phyloP scores from a whole-genome alignment of 2,797 vertebrate genomes.

The Alca torda region DNA sequence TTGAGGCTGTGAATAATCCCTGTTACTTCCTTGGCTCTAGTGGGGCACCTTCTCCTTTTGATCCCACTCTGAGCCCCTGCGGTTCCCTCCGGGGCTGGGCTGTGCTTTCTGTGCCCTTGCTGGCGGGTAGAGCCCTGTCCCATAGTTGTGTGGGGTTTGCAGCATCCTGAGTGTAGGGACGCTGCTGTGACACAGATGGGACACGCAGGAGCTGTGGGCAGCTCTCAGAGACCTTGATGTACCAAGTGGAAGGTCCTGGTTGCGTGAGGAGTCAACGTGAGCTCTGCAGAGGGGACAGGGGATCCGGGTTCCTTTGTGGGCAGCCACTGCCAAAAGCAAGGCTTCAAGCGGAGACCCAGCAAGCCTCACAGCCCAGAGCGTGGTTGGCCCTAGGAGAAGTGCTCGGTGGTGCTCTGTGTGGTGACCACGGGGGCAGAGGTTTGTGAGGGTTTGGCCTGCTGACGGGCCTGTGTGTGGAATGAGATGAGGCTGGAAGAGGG shows the following conservation, averaged over 20 bases:
- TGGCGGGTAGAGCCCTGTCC: not conserved
- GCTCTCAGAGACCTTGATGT: not conserved
- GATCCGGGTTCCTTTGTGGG: not conserved
- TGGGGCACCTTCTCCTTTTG: not conserved
- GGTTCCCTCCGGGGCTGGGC: not conserved
- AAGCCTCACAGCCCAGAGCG: not conserved
- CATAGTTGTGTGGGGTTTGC: accelerated
- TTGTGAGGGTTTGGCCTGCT: not conserved
- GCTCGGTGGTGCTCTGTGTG: not conserved
- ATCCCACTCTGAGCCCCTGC: not conserved
- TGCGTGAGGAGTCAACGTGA: not conserved
- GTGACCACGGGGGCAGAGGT: not conserved
- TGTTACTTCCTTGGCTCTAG: slow-evolving; percentile 27
- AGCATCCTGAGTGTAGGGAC: too few species aligned
- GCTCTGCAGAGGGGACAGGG: not conserved
- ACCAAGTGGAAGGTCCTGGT: not conserved
- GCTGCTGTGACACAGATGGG: not conserved
- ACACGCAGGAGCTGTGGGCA: not conserved
- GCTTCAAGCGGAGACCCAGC: not conserved
- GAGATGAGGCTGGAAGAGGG: not conserved
- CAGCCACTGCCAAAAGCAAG: not conserved
- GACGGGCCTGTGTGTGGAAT: not conserved
- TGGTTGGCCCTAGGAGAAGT: not conserved
- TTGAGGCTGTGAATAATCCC: slow-evolving; percentile 46
- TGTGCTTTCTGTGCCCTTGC: not conserved